Conservation (phyloP, 2,888 invertebrate species). For the Agriopis leucophaearia region DNA sequence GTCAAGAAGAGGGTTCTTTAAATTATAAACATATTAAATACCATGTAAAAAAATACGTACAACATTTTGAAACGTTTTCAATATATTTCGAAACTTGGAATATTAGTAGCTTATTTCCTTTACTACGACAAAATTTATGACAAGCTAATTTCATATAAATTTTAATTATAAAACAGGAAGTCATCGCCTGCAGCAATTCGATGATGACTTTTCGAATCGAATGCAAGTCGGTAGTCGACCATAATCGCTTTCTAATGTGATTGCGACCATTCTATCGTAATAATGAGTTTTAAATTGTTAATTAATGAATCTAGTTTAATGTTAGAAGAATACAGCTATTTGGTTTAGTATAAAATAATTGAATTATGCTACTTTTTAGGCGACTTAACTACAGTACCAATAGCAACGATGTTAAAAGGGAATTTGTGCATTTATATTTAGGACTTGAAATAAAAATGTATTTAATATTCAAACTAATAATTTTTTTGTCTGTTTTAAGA, state of each 20-base stretch:
- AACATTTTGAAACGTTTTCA: not conserved
- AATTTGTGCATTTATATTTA: too few relatives aligned
- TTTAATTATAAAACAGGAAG: conserved; percentile 27
- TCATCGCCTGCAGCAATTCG: conserved; percentile 9
- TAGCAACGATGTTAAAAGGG: not conserved
- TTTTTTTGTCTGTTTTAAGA: too few relatives aligned
- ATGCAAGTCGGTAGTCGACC: conserved; percentile 29
- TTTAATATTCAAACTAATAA: too few relatives aligned
- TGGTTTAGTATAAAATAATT: not conserved
- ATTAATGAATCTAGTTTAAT: conserved; percentile 29
- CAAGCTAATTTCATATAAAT: conserved; percentile 6
- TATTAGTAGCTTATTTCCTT: not conserved
- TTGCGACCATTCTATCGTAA: conserved; percentile 21
- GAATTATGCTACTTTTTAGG: not conserved
- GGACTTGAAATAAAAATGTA: too few relatives aligned
- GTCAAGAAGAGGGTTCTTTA: too few relatives aligned
- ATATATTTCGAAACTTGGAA: not conserved
- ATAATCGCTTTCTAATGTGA: conserved; percentile 28
- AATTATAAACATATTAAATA: too few relatives aligned
- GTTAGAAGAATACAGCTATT: conserved; percentile 6
- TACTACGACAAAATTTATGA: conserved; percentile 1
- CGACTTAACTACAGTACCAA: not conserved
- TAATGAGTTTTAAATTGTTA: conserved; percentile 33
- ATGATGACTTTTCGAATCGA: conserved; percentile 25
- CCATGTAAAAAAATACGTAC: too few relatives aligned